phyloP scores from a whole-genome alignment of 2,888 invertebrate genomes.

The Acrobasis consociella region DNA sequence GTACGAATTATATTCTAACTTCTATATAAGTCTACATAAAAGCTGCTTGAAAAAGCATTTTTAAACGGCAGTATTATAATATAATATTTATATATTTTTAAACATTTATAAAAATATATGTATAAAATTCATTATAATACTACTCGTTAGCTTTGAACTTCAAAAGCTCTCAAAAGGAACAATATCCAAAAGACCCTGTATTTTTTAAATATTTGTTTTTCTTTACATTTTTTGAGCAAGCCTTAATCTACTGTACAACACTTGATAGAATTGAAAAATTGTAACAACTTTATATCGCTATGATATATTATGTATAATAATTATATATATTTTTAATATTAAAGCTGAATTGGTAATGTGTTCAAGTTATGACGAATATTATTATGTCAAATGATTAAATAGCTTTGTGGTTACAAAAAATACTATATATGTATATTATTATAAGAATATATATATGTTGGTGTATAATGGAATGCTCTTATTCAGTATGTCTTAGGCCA shows the following conservation, averaged over 20 bases:
- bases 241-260: constrained; percentile 24
- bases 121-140: constrained; percentile 30
- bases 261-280: constrained; percentile 20
- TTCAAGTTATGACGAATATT: constrained; percentile 31
- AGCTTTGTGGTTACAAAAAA: too few relatives aligned
- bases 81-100: constrained; percentile 2
- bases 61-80: background rate
- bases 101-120: constrained; percentile 30
- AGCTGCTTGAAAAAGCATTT: constrained; percentile 15
- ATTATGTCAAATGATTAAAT: too few relatives aligned
- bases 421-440: too few relatives aligned
- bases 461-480: background rate
- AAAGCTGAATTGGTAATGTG: constrained; percentile 65
- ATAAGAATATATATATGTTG: too few relatives aligned
- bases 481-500: background rate
- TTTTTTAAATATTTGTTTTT: constrained; percentile 18
- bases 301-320: constrained; percentile 18
- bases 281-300: constrained; percentile 11
- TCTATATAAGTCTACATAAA: background rate
- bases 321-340: constrained; percentile 41
- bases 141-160: constrained; percentile 21
- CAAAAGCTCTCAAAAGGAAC: constrained; percentile 24
- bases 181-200: constrained; percentile 24
- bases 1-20: constrained; percentile 7
- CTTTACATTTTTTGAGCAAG: constrained; percentile 33